Conservation (phyloP, 1,140 invertebrate genomes). For the Macrosteles quadrilineatus region DNA sequence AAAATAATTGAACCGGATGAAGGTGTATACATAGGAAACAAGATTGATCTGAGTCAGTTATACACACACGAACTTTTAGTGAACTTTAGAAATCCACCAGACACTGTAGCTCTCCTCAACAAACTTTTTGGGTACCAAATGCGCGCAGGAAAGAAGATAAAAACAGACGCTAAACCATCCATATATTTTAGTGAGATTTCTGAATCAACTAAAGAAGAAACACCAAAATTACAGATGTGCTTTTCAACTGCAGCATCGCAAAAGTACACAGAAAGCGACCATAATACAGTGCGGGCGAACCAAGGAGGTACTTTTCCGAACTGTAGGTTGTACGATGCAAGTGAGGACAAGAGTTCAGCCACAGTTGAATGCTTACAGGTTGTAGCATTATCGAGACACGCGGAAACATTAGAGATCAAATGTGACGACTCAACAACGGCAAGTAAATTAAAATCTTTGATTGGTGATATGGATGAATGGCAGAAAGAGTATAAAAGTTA, state of each 20-base stretch:
- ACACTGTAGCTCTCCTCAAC: not conserved
- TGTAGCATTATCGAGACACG: not conserved
- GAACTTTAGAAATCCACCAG: not conserved
- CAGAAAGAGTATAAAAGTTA: no score
- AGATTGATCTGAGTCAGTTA: not conserved
- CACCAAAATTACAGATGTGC: no score
- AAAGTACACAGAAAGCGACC: not conserved
- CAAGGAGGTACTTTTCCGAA: not conserved
- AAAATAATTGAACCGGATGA: not conserved
- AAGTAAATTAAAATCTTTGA: no score
- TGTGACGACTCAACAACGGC: no score
- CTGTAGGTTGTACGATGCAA: not conserved
- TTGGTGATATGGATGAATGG: no score
- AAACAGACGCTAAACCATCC: no score
- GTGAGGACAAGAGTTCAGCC: not conserved
- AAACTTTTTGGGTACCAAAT: not conserved
- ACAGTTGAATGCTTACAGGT: not conserved
- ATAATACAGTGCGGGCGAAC: not conserved
- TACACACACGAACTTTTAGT: not conserved
- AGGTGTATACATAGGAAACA: not conserved
- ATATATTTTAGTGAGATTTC: no score
- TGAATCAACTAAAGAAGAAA: no score
- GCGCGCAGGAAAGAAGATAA: not conserved
- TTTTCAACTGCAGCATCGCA: not conserved
- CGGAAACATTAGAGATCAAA: no score